These are phyloP conservation scores for Archips crataeganus DNA, from an alignment of 2,888 invertebrate species.

Conservation along the genomic window DNA sequence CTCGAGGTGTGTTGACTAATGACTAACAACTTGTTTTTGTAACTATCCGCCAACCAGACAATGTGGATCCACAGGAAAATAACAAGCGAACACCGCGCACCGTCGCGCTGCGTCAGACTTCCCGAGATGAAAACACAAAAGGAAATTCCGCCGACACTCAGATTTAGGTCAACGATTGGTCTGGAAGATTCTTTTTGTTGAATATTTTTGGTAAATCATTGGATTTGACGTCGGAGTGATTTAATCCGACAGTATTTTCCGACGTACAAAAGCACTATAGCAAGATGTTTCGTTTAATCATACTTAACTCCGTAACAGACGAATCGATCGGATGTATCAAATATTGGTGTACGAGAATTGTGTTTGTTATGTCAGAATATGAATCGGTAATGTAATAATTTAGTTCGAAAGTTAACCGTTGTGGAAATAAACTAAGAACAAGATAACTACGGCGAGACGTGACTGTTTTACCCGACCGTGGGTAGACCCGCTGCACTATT, in stretches of 20 bases:
- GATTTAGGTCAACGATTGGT: slow-evolving; percentile 60
- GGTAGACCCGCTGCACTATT: slow-evolving; percentile 53
- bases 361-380: slow-evolving; percentile 12
- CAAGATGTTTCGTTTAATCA: slow-evolving; percentile 2
- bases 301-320: background rate
- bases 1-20: slow-evolving; percentile 36
- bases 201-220: slow-evolving; percentile 34
- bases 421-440: slow-evolving; percentile 38
- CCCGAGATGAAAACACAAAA: slow-evolving; percentile 64
- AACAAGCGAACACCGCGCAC: slow-evolving; percentile 55
- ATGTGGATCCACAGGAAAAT: slow-evolving; percentile 48
- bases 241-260: slow-evolving; percentile 18
- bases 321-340: background rate
- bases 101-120: slow-evolving; percentile 53
- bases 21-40: slow-evolving; percentile 42
- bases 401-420: slow-evolving; percentile 19
- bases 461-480: slow-evolving; percentile 56
- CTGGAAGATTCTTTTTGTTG: slow-evolving; percentile 49
- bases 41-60: slow-evolving; percentile 40
- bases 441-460: slow-evolving; percentile 51
- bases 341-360: background rate
- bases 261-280: slow-evolving; percentile 2
- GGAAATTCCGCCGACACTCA: slow-evolving; percentile 57
- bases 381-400: slow-evolving; percentile 21
- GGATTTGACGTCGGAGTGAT: slow-evolving; percentile 23